Percentiles rank a stretch among this genome's conserved stretches.
Conservation (phyloP, 2,113 vertebrate genomes). For the Atrichornis clamosus region DNA sequence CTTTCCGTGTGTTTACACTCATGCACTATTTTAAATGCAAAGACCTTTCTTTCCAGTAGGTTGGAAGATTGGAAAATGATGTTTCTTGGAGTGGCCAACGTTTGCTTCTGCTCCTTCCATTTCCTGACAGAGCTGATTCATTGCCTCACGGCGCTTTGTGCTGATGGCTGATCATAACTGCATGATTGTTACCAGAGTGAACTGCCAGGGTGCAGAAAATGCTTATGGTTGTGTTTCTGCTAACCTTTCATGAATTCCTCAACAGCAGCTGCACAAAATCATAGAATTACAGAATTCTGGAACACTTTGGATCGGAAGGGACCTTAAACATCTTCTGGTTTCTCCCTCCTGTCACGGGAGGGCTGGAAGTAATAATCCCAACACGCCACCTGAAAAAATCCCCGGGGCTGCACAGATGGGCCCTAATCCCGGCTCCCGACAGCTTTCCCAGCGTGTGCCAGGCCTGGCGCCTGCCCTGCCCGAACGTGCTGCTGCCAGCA, state of each 20-base stretch:
- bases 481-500: fast-evolving
- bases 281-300: not conserved
- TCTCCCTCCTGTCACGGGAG: fast-evolving
- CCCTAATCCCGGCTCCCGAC: not conserved
- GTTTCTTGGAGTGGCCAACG: fast-evolving
- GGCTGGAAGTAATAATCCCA: not conserved
- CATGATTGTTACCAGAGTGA: not conserved
- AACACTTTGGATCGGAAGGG: fast-evolving
- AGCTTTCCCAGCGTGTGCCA: not conserved
- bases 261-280: not conserved
- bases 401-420: not conserved
- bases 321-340: too few relatives aligned
- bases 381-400: not conserved
- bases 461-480: not conserved
- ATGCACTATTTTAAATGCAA: not conserved
- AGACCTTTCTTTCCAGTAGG: not conserved
- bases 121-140: not conserved
- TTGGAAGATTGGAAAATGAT: not conserved
- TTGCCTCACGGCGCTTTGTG: not conserved
- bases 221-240: not conserved
- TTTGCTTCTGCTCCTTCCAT: not conserved
- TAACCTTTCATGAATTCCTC: not conserved
- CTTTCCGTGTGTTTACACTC: not conserved
- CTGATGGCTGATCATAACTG: not conserved
- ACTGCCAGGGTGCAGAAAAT: not conserved